A percentile compares a stretch with the other conserved stretches of the same genome.
These are phyloP conservation scores for Diarsia brunnea DNA, from an alignment of 2,888 invertebrate species.

Conservation along the genomic window DNA sequence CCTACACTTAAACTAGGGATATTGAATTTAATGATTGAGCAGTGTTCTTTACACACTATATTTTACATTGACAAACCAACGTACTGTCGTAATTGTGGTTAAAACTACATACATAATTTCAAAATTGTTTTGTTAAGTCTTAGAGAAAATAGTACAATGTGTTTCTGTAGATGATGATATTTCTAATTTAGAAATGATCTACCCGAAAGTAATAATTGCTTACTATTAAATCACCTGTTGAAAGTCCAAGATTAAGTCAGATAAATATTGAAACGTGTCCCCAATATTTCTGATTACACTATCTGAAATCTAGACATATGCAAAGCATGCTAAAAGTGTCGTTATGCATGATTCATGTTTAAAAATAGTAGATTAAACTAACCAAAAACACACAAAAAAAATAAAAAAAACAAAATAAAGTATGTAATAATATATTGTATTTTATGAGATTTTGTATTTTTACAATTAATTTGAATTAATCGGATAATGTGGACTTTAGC, in stretches of 20 bases:
- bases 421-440: too few relatives aligned
- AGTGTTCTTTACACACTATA: neutral
- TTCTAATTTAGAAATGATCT: too few relatives aligned
- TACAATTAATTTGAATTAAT: too few relatives aligned
- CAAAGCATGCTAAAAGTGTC: neutral
- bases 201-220: neutral
- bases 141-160: neutral
- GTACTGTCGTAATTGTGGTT: neutral
- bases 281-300: slow-evolving; percentile 29
- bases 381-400: too few relatives aligned
- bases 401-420: too few relatives aligned
- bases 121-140: neutral
- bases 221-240: slow-evolving; percentile 29
- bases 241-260: slow-evolving; percentile 19
- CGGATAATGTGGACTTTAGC: too few relatives aligned
- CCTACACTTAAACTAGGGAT: neutral
- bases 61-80: neutral
- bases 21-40: neutral
- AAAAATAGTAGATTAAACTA: neutral
- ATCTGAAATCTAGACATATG: slow-evolving; percentile 1
- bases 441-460: too few relatives aligned
- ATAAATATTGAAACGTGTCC: slow-evolving; percentile 21
- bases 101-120: neutral
- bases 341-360: slow-evolving; percentile 22
- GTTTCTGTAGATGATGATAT: neutral